A percentile compares a stretch with the other conserved stretches of the same genome.
These are phyloP conservation scores for Sceliomorpha sp. DNA, from an alignment of 2,888 invertebrate genomes.

Conservation along the genomic window DNA sequence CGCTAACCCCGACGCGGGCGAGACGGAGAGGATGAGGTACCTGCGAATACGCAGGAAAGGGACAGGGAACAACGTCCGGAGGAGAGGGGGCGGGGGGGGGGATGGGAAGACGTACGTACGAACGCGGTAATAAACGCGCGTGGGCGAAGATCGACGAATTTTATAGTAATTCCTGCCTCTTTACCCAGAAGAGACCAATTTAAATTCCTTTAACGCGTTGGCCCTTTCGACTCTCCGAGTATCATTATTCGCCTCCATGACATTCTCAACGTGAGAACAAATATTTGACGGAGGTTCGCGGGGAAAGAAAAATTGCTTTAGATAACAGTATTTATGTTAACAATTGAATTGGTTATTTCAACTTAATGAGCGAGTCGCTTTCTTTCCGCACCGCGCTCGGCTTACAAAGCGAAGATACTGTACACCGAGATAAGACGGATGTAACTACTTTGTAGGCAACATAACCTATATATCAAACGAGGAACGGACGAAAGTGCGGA, in stretches of 20 bases:
- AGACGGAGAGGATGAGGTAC: slow-evolving; percentile 45
- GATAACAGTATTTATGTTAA: slow-evolving; percentile 48
- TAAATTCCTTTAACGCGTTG: slow-evolving; percentile 69
- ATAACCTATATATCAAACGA: no score
- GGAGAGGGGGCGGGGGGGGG: no score
- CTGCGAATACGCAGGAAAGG: slow-evolving; percentile 27
- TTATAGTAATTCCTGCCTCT: slow-evolving; percentile 68
- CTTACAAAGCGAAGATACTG: no score
- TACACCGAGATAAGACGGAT: no score
- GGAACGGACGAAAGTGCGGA: no score
- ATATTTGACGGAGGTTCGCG: slow-evolving; percentile 34
- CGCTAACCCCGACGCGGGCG: slow-evolving; percentile 62
- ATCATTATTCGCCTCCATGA: slow-evolving; percentile 51
- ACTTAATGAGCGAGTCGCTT: no score
- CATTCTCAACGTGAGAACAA: slow-evolving; percentile 48
- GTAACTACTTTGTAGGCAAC: no score
- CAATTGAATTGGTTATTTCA: slow-evolving; percentile 44
- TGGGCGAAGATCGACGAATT: slow-evolving; percentile 70
- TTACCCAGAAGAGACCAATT: slow-evolving; percentile 67
- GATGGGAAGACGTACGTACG: slow-evolving; percentile 51
- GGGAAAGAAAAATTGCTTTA: slow-evolving; percentile 17
- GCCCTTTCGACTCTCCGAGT: slow-evolving; percentile 54
- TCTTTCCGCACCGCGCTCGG: no score
- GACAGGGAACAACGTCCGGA: no score
- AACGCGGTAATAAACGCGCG: slow-evolving; percentile 69